A percentile compares a stretch with the other conserved stretches of the same genome.
phyloP scores from a whole-genome alignment of 2,113 vertebrate species.

The Rhea pennata region DNA sequence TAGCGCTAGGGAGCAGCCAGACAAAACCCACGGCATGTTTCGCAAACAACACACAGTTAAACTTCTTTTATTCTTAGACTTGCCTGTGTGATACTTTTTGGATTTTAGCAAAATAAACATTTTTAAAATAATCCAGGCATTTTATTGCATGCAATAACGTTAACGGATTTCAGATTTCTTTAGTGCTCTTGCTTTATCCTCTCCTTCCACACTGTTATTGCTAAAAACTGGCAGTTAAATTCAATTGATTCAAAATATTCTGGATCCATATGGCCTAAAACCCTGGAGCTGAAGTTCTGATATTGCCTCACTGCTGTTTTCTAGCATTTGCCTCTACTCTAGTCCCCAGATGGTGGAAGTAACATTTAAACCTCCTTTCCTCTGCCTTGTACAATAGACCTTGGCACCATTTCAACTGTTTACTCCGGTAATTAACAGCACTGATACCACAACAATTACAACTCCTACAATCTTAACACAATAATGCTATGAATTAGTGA shows the following conservation, averaged over 20 bases:
- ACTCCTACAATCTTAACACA: constrained; percentile 87
- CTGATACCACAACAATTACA: constrained; percentile 97
- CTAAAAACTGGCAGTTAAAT: constrained; percentile 84
- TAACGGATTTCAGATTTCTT: constrained; percentile 69
- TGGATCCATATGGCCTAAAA: constrained; percentile 95
- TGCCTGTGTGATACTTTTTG: constrained; percentile 37
- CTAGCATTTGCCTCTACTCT: constrained; percentile 89
- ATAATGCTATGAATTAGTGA: constrained; percentile 94
- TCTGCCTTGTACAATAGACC: constrained; percentile 95
- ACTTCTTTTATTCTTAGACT: constrained; percentile 19
- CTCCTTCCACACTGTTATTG: constrained; percentile 76
- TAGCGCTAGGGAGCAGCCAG: neutral
- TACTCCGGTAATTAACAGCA: constrained; percentile 99
- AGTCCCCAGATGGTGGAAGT: constrained; percentile 99
- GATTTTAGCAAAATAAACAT: constrained; percentile 70
- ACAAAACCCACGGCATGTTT: neutral
- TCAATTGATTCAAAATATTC: constrained; percentile 86
- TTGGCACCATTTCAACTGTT: constrained; percentile 98
- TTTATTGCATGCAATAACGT: constrained; percentile 69
- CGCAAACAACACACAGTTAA: constrained; percentile 6
- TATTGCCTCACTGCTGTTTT: constrained; percentile 86
- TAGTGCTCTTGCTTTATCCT: constrained; percentile 76
- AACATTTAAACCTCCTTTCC: constrained; percentile 96
- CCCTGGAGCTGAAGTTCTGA: constrained; percentile 90
- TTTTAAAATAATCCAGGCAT: constrained; percentile 69